These are phyloP conservation scores for Caenorhabditis briggsae DNA, from an alignment of 1,140 invertebrate species.

Conservation along the genomic window DNA sequence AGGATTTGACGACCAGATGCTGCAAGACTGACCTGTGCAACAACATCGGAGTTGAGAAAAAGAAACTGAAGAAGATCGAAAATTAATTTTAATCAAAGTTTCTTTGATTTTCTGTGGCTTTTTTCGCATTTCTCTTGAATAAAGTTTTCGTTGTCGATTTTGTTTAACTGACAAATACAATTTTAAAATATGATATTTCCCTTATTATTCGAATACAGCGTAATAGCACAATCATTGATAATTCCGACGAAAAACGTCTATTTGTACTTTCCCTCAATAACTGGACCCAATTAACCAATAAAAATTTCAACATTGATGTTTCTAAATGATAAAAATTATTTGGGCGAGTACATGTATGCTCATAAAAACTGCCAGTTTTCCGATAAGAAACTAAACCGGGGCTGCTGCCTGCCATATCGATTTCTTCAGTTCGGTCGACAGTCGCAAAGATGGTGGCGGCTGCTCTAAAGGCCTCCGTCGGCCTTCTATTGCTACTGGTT, in stretches of 20 bases:
- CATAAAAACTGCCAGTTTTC: conserved; percentile 40
- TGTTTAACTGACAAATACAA: no score
- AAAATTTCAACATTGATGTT: conserved; percentile 21
- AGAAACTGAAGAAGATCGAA: background rate
- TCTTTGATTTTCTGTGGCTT: background rate
- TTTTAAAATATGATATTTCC: no score
- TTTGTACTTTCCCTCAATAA: background rate
- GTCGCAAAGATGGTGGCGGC: background rate
- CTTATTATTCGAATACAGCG: background rate
- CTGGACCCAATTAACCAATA: conserved; percentile 35
- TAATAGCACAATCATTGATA: background rate
- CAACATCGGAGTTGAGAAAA: background rate
- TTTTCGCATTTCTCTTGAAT: background rate
- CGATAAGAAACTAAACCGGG: background rate
- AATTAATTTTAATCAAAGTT: background rate
- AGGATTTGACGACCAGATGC: conserved; percentile 8
- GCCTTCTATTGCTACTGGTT: conserved; percentile 26
- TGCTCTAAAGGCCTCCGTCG: background rate
- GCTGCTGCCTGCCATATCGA: background rate
- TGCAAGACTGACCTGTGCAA: background rate
- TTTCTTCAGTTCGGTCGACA: conserved; percentile 27
- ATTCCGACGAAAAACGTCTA: background rate
- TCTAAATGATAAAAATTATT: conserved; percentile 29
- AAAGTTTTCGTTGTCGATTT: no score
- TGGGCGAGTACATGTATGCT: conserved; percentile 4